Evolutionary conservation across 2,113 vertebrate species (phyloP), one percentile per base, ranked within the genome.

Genomic region (Siniperca chuatsi): DNA sequence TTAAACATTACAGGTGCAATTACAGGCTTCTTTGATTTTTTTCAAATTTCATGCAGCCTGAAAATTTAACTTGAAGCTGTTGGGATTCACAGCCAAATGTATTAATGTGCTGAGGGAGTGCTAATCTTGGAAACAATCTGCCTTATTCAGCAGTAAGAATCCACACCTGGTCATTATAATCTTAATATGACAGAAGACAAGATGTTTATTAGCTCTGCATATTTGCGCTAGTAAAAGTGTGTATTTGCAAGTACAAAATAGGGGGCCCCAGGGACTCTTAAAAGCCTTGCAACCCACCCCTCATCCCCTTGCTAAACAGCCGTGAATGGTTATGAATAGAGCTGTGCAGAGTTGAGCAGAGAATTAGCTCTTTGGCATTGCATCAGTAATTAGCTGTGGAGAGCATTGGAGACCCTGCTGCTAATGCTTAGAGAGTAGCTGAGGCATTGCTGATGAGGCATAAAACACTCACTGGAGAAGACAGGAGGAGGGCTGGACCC

Each of bases 381-480:
- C 97, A 97, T 97, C 93, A 92, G 96, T 97, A 98, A 98, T 98
- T 97, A 98, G 97, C 96, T 96, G 95, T 96, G 95, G 95, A 95
- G 96, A 96, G 94, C 96, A 95, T 96, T 97, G 96, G 97, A 97
- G 97, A 97, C 95, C 97, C 96, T 95, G 96, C 96, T 96, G 97
- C 96, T 97, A 93, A 90, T 95, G 96, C 96, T 96, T 92, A 97
- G 96, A 97, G 96, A 97, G 92, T 93, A 96, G 96, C 95, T 96
- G 95, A 97, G 95, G 96, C 97, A 97, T 97, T 94, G 97, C 97
- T 97, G 97, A 98, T 97, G 96, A 97, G 96, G 96, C 96, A 97
- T 97, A 96, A 97, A 97, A 97, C 97, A 97, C 98, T 98, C 97
- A 98, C 98, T 97, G 97, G 94, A 96, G 96, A 98, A 96, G 95